Evolutionary conservation across 2,113 vertebrate species (phyloP), one percentile per base, ranked within the genome.

Genomic region (Cacatua alba): DNA sequence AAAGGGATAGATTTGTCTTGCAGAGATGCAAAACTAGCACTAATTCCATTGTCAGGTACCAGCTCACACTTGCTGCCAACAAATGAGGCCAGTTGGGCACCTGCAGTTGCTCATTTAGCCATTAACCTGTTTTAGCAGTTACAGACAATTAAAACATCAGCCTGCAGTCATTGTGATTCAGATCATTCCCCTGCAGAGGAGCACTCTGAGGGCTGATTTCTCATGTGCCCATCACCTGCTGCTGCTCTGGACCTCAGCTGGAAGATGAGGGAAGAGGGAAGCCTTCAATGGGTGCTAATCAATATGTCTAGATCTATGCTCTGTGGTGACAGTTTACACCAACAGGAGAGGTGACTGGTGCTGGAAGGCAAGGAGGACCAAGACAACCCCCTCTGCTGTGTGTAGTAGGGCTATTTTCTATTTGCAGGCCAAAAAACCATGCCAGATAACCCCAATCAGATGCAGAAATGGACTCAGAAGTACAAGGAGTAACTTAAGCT

Each of bases 121-220:
- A 31, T 71, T 39, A 77, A 82, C 70, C 59, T 84, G 74, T 86
- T 90, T 5, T 5, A 91, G 91, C 93, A 84, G 92, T 91, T 78
- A 89, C 4, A 29, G 75, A 8, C 24, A n/a, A 97, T 92, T 64
- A 94, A 88, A 93, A 59, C 82, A 52, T 18, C 0, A 0, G 79
- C 49, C 79, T 16, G 57, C 7, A 29, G 75, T 35, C 35, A 24
- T 35, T 37, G 21, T 8, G 2, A 39, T 18, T 33, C 91, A 53
- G 63, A 85, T 17, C 41, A 8, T 19, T 24, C 33, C 64, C 44
- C 3, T 2, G 5, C 76, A 53, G 41, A 90, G 21, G 10, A 77
- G 48, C 0, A 1, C 10, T 4, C 0, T 8, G 5, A 35, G 15
- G 17, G 62, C 69, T 33, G 65, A 53, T 62, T 79, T 18, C 31